phyloP scores from a whole-genome alignment of 2,113 vertebrate genomes.

The Eidolon helvum region DNA sequence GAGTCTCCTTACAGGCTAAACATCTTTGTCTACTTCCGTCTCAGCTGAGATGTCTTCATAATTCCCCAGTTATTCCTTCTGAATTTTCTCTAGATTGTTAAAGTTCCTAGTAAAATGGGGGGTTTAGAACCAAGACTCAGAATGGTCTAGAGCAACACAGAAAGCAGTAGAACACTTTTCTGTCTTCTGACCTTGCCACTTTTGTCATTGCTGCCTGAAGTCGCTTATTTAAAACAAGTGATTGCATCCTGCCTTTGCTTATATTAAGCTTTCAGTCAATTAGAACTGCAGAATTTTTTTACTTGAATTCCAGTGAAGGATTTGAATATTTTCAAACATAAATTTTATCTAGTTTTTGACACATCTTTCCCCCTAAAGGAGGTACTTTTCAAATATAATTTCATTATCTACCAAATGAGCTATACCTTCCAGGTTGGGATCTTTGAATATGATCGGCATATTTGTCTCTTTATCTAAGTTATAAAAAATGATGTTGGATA shows the following conservation, averaged over 20 bases:
- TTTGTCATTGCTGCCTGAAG: background rate
- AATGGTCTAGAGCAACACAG: background rate
- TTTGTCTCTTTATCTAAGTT: background rate
- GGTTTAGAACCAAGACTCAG: background rate
- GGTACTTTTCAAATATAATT: background rate
- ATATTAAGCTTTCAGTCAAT: background rate
- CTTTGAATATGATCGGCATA: background rate
- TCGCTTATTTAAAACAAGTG: background rate
- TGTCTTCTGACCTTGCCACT: background rate
- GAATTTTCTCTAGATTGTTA: background rate
- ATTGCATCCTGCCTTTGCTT: background rate
- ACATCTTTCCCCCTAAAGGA: background rate
- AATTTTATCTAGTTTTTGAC: background rate
- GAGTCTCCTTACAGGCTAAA: background rate
- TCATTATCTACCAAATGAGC: background rate
- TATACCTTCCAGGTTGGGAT: background rate
- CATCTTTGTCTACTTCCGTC: background rate
- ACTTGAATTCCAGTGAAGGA: background rate
- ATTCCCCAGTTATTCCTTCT: background rate
- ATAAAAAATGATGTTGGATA: background rate
- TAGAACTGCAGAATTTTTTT: background rate
- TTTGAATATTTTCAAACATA: background rate
- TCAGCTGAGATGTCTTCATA: background rate
- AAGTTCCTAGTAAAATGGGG: background rate
- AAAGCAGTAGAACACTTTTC: background rate